Conservation (phyloP, 2,113 vertebrate species). For the Oncorhynchus tshawytscha region DNA sequence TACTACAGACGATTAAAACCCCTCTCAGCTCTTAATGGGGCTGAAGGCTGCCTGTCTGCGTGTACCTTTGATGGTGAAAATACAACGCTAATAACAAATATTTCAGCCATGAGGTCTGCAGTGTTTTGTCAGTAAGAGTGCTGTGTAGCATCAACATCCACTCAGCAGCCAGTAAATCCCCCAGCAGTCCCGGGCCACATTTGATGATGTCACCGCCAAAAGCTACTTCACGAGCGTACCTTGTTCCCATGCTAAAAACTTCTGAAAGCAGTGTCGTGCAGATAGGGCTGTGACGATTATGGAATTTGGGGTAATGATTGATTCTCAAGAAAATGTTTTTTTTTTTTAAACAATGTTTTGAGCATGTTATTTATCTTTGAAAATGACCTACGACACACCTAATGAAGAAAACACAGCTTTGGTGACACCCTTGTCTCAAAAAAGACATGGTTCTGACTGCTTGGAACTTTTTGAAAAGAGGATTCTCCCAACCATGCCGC, state of each 20-base stretch:
- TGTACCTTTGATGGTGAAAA: not conserved
- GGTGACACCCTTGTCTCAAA: no score
- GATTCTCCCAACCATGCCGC: no score
- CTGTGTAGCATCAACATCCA: conserved; percentile 3
- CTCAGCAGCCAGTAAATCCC: conserved; percentile 11
- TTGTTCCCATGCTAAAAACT: conserved; percentile 3
- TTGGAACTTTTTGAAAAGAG: no score
- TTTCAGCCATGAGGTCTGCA: conserved; percentile 1
- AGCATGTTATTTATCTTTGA: no score
- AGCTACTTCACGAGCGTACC: not conserved
- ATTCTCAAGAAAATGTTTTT: no score
- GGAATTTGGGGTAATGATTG: no score
- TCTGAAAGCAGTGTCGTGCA: not conserved
- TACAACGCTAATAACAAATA: not conserved
- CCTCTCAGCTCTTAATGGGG: not conserved
- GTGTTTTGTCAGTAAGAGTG: not conserved
- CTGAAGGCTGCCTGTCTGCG: not conserved
- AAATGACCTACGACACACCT: no score
- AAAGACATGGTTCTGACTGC: no score
- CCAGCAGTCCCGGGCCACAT: not conserved
- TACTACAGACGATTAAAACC: not conserved
- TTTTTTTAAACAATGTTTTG: no score
- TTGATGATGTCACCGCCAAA: not conserved
- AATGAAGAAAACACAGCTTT: no score
- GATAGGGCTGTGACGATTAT: no score